Conservation (phyloP, 2,113 vertebrate genomes). For the Arvicanthis niloticus region DNA sequence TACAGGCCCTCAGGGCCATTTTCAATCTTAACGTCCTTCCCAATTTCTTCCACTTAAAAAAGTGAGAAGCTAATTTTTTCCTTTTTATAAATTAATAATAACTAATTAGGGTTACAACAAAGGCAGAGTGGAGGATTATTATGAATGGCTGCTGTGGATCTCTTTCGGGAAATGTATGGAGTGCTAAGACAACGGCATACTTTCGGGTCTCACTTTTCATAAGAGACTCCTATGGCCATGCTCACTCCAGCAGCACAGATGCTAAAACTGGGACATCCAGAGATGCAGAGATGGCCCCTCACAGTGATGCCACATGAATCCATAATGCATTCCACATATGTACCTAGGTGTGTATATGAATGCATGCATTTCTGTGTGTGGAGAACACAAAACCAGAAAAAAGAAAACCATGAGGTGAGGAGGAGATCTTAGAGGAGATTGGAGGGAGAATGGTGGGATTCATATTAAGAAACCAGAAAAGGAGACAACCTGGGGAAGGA, state of each 20-base stretch:
- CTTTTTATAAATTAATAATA: slow-evolving; percentile 59
- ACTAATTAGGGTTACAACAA: background rate
- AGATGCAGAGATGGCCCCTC: background rate
- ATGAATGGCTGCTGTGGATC: background rate
- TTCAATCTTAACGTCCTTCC: slow-evolving; percentile 3
- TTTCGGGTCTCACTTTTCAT: background rate
- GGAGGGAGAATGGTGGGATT: background rate
- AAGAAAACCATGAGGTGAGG: background rate
- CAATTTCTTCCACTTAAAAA: slow-evolving; percentile 24
- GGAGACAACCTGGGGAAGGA: background rate
- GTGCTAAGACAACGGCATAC: no score
- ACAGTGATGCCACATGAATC: background rate
- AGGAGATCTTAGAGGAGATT: background rate
- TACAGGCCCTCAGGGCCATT: background rate
- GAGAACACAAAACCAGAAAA: background rate
- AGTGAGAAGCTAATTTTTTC: slow-evolving; percentile 38
- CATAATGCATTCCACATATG: background rate
- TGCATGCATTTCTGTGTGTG: background rate
- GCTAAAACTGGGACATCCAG: background rate
- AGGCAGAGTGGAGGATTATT: background rate
- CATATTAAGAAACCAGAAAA: background rate
- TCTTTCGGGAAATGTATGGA: background rate
- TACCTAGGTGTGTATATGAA: background rate
- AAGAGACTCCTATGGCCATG: background rate
- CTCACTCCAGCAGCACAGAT: background rate